Percentiles rank a stretch among this genome's conserved stretches.
These are phyloP conservation scores for Rhodeus uyekii DNA, from an alignment of 2,797 vertebrate species.

Conservation along the genomic window DNA sequence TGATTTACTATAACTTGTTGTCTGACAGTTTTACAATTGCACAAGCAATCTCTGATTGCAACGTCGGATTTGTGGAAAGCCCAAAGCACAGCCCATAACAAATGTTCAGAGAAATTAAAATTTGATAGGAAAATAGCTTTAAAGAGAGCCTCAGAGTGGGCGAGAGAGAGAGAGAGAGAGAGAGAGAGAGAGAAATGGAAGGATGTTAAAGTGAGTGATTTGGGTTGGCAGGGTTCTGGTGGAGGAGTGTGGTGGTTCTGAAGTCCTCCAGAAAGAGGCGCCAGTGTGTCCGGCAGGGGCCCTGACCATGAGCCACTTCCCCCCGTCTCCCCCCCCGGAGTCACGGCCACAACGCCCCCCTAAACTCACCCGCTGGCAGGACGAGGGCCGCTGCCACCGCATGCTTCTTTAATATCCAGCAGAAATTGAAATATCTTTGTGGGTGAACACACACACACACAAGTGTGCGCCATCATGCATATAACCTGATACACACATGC, in stretches of 20 bases:
- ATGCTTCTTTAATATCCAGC: conserved; percentile 89
- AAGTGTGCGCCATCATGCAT: conserved; percentile 55
- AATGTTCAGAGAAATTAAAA: conserved; percentile 40
- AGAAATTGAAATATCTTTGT: conserved; percentile 88
- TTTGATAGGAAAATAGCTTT: conserved; percentile 49
- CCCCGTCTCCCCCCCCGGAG: conserved; percentile 79
- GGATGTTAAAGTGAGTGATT: conserved; percentile 69
- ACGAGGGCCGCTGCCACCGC: conserved; percentile 72
- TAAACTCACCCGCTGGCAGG: conserved; percentile 80
- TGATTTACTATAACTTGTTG: too few relatives aligned
- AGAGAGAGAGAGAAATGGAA: conserved; percentile 51
- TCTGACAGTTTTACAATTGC: background rate
- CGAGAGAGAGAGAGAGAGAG: conserved; percentile 51
- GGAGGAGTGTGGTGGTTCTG: conserved; percentile 90
- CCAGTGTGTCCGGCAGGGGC: conserved; percentile 86
- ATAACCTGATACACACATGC: conserved; percentile 38
- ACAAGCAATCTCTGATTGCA: background rate
- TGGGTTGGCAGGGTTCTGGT: conserved; percentile 82
- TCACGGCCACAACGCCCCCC: conserved; percentile 76
- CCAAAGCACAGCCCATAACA: conserved; percentile 34
- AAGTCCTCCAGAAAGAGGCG: conserved; percentile 90
- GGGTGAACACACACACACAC: conserved; percentile 70
- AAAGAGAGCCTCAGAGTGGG: conserved; percentile 51
- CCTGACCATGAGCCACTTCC: conserved; percentile 82
- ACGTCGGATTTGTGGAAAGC: background rate